Evolutionary conservation across 2,888 invertebrate species (phyloP), one percentile per base, ranked within the genome.

Genomic region (Drosophila villosipedis): DNA sequence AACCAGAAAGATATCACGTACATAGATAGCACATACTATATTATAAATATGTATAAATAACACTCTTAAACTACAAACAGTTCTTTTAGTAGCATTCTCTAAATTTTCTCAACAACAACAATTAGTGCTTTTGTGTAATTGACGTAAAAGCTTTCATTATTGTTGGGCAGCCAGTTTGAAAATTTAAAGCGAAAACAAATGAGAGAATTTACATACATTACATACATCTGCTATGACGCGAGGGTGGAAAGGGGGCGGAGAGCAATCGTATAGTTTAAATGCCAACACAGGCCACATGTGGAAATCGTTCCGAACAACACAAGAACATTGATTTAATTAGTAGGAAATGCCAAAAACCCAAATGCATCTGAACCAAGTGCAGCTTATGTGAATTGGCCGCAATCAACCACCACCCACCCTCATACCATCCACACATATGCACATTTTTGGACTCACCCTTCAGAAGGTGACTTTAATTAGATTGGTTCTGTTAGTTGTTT

Each of bases 401-500:
- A 53, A 64, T 52, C 60, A 35, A 19, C n/a, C 63, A 59, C 62
- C 7, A 62, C 28, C 35, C 62, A 53, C 30, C 52, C n/a, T 4
- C 19, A 55, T 50, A 25, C 25, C 5, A 25, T n/a, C n/a, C 19
- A 54, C 39, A 52, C 39, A 57, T 55, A 53, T 58, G 52, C 12
- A 53, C 50, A 68, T 14, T 31, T 62, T 31, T 39, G 16, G 33
- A 30, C 39, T 47, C 22, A 65, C 67, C 82, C 87, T 82, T 82
- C 61, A 66, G 57, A 82, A 85, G 88, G 90, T 85, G 90, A 82
- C 61, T 80, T 80, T 89, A 85, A 89, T 87, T 85, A 89, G 88
- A 89, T 82, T 73, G 80, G 31, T 58, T 68, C 57, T 67, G 90
- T 69, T 49, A 81, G 58, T 62, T 70, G 33, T 25, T 53, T 33